Evolutionary conservation across 2,888 invertebrate species (phyloP).

Genomic region (Drosophila paramelanica): DNA sequence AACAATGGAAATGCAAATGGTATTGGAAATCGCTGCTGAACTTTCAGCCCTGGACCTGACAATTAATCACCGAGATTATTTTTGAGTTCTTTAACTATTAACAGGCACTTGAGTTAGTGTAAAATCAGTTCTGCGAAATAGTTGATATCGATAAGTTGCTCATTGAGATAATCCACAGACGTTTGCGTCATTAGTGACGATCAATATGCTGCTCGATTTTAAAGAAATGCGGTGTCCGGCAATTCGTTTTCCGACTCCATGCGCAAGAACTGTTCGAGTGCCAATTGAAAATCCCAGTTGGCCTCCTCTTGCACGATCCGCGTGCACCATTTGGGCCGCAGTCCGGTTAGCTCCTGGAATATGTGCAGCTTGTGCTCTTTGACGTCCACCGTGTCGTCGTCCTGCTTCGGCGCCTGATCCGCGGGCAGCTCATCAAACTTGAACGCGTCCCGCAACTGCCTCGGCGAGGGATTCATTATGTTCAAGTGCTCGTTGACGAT

Average conservation of each 20-base stretch:
- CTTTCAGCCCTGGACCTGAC: slow-evolving; percentile 12
- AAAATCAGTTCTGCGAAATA: slow-evolving; percentile 3
- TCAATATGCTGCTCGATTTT: neutral
- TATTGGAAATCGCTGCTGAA: neutral
- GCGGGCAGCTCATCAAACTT: slow-evolving; percentile 50
- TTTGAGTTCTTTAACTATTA: neutral
- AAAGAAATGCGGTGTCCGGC: slow-evolving; percentile 74
- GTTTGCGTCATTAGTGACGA: slow-evolving; percentile 20
- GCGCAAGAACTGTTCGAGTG: slow-evolving; percentile 67
- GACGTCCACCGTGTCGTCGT: slow-evolving; percentile 54
- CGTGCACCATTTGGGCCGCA: slow-evolving; percentile 81
- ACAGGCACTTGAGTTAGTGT: slow-evolving; percentile 16
- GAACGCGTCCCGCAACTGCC: slow-evolving; percentile 61
- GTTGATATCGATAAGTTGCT: slow-evolving; percentile 6
- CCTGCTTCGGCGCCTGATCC: neutral
- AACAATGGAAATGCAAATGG: slow-evolving; percentile 1
- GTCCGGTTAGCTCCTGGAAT: slow-evolving; percentile 76
- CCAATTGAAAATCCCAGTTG: slow-evolving; percentile 74
- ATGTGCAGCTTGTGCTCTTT: slow-evolving; percentile 77
- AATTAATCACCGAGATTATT: slow-evolving; percentile 38
- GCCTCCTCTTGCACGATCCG: slow-evolving; percentile 77
- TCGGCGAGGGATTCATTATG: slow-evolving; percentile 72
- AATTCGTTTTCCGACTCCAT: slow-evolving; percentile 63
- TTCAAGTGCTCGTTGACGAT: slow-evolving; percentile 80
- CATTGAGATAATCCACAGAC: slow-evolving; percentile 20